Conservation (phyloP, 2,888 invertebrate genomes). For the Abrostola triplasia region DNA sequence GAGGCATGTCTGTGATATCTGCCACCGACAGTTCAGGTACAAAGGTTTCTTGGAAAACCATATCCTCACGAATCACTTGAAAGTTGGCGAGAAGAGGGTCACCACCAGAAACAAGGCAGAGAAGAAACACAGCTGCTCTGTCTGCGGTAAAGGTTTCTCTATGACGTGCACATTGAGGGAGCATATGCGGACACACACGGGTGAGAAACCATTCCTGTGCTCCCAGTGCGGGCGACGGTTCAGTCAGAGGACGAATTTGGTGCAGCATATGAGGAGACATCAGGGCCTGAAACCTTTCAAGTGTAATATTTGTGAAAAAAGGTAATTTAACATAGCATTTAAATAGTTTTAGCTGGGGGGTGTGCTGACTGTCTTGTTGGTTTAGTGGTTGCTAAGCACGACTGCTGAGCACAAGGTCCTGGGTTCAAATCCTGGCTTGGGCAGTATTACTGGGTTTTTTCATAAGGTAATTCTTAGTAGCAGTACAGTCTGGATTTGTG, state of each 20-base stretch:
- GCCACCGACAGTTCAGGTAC: conserved; percentile 87
- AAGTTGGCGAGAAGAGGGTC: conserved; percentile 21
- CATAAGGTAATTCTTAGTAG: too few species aligned
- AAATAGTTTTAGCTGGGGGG: too few species aligned
- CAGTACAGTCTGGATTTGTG: too few species aligned
- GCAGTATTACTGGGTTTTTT: too few species aligned
- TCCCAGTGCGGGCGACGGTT: conserved; percentile 89
- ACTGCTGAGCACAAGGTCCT: too few species aligned
- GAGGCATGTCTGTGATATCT: conserved; percentile 72
- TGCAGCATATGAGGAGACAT: conserved; percentile 88
- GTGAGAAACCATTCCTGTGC: conserved; percentile 88
- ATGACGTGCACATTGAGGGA: conserved; percentile 89
- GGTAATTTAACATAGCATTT: conserved; percentile 21
- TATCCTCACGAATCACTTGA: conserved; percentile 79
- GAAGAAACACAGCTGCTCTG: conserved; percentile 84
- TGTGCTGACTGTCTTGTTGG: too few species aligned
- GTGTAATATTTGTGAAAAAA: conserved; percentile 79
- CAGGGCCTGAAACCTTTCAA: conserved; percentile 83
- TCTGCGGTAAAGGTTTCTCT: conserved; percentile 79
- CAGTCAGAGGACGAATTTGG: conserved; percentile 89
- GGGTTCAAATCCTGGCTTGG: too few species aligned
- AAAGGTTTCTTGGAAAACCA: conserved; percentile 87
- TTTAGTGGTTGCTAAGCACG: too few species aligned
- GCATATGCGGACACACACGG: conserved; percentile 88
- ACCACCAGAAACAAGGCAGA: conserved; percentile 73